A percentile compares a stretch with the other conserved stretches of the same genome.
phyloP scores from a whole-genome alignment of 2,113 vertebrate genomes.

The Prionailurus viverrinus region DNA sequence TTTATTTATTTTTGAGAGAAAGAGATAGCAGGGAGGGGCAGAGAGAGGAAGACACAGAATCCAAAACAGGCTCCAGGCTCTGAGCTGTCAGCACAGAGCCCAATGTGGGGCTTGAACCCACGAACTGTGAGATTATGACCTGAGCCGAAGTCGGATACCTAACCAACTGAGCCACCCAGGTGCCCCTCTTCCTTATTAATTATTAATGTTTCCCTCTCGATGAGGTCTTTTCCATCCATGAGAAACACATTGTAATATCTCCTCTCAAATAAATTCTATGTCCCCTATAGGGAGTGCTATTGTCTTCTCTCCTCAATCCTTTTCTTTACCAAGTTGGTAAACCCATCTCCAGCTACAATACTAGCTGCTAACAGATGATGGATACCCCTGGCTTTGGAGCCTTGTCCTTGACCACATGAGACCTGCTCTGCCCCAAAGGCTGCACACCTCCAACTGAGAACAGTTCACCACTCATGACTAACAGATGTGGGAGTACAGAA shows the following conservation, averaged over 20 bases:
- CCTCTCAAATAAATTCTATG: neutral
- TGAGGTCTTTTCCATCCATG: neutral
- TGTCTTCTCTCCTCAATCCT: fast-evolving
- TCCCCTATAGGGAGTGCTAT: neutral
- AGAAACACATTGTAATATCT: neutral
- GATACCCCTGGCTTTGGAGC: neutral
- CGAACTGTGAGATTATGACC: too few relatives aligned
- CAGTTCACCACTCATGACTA: neutral
- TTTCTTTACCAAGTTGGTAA: neutral
- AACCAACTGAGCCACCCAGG: too few relatives aligned
- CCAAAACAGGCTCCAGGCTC: too few relatives aligned
- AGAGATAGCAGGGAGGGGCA: too few relatives aligned
- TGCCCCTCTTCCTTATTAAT: neutral
- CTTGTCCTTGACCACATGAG: neutral
- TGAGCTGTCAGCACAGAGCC: too few relatives aligned
- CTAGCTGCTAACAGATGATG: neutral
- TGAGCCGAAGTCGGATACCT: too few relatives aligned
- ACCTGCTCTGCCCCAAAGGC: neutral
- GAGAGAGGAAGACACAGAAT: too few relatives aligned
- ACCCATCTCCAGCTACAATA: neutral
- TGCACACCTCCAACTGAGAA: neutral
- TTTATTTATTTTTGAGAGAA: too few relatives aligned
- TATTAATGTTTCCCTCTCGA: neutral
- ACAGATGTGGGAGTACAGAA: neutral
- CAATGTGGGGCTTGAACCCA: too few relatives aligned